Evolutionary conservation across 2,888 invertebrate genomes (phyloP).

Genomic region (Empis livida): DNA sequence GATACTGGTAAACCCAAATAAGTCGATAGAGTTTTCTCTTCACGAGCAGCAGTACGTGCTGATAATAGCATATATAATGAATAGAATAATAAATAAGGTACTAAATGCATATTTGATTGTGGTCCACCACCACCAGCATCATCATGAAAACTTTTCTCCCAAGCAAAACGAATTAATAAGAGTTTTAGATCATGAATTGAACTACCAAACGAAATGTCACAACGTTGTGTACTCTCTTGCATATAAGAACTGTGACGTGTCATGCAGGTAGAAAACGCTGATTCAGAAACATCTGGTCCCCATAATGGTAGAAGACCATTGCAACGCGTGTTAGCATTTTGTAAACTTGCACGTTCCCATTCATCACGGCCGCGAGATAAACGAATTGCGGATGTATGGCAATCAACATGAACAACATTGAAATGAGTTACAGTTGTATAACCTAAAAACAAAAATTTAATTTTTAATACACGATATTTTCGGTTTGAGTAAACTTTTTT

Average conservation of each 20-base stretch:
- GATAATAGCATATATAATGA: conserved; percentile 89
- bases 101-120: conserved; percentile 92
- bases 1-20: conserved; percentile 52
- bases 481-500: too few species aligned
- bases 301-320: conserved; percentile 93
- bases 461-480: too few species aligned
- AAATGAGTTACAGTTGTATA: conserved; percentile 96
- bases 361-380: conserved; percentile 68
- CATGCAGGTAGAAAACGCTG: conserved; percentile 84
- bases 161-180: conserved; percentile 74
- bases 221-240: conserved; percentile 38
- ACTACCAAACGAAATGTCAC: conserved; percentile 34
- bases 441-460: conserved; percentile 15
- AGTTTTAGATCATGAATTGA: conserved; percentile 87
- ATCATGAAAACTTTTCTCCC: conserved; percentile 92
- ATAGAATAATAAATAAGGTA: conserved; percentile 89
- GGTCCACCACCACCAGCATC: conserved; percentile 96
- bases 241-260: conserved; percentile 84
- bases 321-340: conserved; percentile 96
- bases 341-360: conserved; percentile 95
- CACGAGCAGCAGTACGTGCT: conserved; percentile 61
- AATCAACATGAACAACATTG: conserved; percentile 96
- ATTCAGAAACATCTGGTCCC: conserved; percentile 90
- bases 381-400: conserved; percentile 92
- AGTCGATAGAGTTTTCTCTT: conserved; percentile 61